Base-by-base conservation (phyloP, 2,888 invertebrate genomes). In the Fabriciana adippe region DNA sequence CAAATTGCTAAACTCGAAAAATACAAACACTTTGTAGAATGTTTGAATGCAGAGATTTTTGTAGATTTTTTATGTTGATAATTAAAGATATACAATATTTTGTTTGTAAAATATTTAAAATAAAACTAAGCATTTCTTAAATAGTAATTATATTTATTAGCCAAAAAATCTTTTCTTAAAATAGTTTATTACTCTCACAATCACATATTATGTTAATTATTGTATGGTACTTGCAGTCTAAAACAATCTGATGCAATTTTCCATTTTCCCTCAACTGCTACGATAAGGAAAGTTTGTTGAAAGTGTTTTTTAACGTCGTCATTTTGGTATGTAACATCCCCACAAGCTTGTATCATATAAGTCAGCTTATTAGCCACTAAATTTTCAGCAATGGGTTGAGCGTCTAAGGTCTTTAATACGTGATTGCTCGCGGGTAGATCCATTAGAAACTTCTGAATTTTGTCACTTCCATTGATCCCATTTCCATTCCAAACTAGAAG, bases 401-500 rank as follows among this genome's bases (percentile, higher is more conserved):
- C 95, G 85, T 99, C 99, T 63, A 98, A 89, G 0, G 97, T 96
- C 72, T 93, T 94, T 59, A 98, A 80, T 3, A 91, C 93, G 82
- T 98, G 98, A 75, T 95, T 95, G 21, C 97, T 96, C 0, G 95
- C 87, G 2, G 99, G 98, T 67, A 99, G 89, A 74, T 96, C 96
- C 82, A 96, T 94, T 73, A 97, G 94, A 81, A 97, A 98, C 79
- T 97, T 97, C 79, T 97, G 95, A 67, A 99, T 97, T 71, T 94
- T 94, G 48, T 96, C 96, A 78, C 94, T 95, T 6, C 97, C 97
- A 64, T 93, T 94, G 0, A 96, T 93, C 6, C 96, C 96, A 86
- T 97, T 97, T 41, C 99, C 99, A 92, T 99, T 98, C 98, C 98
- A 99, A 55, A 97, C 95, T 63, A 98, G 89, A n/a, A 96, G 92